Conservation (phyloP, 2,888 invertebrate genomes). For the Pyrochroa serraticornis region DNA sequence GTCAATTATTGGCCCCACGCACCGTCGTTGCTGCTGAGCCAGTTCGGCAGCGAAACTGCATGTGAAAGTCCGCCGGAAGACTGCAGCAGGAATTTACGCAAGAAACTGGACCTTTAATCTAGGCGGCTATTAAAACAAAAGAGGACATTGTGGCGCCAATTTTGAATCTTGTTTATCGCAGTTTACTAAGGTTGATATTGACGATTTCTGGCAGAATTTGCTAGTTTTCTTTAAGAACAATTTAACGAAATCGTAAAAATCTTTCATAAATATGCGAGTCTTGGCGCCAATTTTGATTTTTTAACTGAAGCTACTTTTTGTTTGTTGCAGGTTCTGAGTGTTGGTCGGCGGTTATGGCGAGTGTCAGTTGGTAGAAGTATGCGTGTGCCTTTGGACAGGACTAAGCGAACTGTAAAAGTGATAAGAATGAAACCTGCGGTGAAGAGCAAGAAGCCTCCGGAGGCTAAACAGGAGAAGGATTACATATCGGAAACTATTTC, state of each 20-base stretch:
- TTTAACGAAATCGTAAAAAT: too few species aligned
- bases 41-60: conserved; percentile 5
- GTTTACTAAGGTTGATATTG: too few species aligned
- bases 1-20: conserved; percentile 8
- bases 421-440: conserved; percentile 28
- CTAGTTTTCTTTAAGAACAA: too few species aligned
- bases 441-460: conserved; percentile 44
- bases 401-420: conserved; percentile 10
- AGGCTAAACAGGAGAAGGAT: conserved; percentile 45
- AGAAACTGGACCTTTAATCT: background rate
- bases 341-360: background rate
- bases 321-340: too few species aligned
- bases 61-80: conserved; percentile 12
- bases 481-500: conserved; percentile 55
- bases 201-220: too few species aligned
- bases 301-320: too few species aligned
- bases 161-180: too few species aligned
- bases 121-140: background rate
- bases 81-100: too few species aligned
- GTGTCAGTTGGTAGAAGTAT: conserved; percentile 7
- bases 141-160: too few species aligned
- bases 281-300: too few species aligned
- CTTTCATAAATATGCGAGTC: too few species aligned
- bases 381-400: conserved; percentile 12
- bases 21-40: conserved; percentile 1